Evolutionary conservation across 2,797 vertebrate species (phyloP), one percentile per base, ranked within the genome.

Genomic region (Gymnodraco acuticeps): DNA sequence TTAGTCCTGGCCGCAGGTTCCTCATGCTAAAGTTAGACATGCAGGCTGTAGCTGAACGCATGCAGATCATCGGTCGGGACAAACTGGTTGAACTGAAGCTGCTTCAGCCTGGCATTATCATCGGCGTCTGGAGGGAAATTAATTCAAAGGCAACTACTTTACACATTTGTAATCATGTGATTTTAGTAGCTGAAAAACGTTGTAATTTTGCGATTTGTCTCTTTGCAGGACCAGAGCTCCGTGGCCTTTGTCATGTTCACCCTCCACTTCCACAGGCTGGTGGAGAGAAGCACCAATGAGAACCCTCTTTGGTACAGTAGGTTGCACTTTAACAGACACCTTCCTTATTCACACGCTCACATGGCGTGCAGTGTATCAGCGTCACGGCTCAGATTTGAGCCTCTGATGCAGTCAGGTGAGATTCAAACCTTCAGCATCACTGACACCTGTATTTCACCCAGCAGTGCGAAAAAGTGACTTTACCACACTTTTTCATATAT

Each of bases 101-200:
- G 67, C 65, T 96, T 19, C 75, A 93, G 56, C 94, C 96, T 4
- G 96, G 95, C 23, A 65, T 98, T 5, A 62, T 96, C 73, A 5
- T 99, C 17, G 97, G 97, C 31, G 60, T 96, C 58, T 99, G 98
- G 97, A 95, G 94, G 96, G 97, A 97, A 95, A 92, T 89, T 73
- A 63, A 33, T 6, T 71, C 3, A 50, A 27, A 43, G 11, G 0
- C 51, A 59, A 27, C 47, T 33, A 20, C 66, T 70, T 72, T 59
- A 23, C 33, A 19, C 48, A 47, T 77, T 19, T 64, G 55, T 19
- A 48, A 66, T 47, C 4, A 51, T 59, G 67, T 3, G 27, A 4
- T 61, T 77, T 45, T 45, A 33, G 27, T 10, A 51, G 47, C 38
- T 61, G 20, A 52, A 53, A 45, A 61, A 55, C 6, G 23, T 33